Base-by-base conservation (phyloP, 2,113 vertebrate species). In the Sander lucioperca region DNA sequence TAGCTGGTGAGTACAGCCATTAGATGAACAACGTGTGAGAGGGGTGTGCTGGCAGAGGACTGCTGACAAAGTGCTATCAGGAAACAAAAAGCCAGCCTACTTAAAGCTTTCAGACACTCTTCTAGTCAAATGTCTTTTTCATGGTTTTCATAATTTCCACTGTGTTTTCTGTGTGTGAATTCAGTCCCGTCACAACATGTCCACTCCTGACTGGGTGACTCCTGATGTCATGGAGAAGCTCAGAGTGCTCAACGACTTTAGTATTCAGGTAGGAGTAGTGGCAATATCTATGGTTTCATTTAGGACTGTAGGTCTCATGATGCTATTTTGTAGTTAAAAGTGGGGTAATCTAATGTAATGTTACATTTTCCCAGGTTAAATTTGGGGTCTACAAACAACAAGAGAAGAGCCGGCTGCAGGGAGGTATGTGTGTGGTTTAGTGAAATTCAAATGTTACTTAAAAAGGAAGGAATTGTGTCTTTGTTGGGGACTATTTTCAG, bases 321-420 rank as follows among this genome's bases (percentile, higher is more conserved):
- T 47, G 12, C 27, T 16, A 2, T 9, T 3, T 43, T 3, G 1
- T 15, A 50, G 6, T 7, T 23, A 9, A 48, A 47, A 9, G 7
- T 27, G 0, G 13, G 65, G 11, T 39, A 39, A 18, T 36, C 36
- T 36, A 36, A 36, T 36, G 36, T 51, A 1, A 45, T 70, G n/a
- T 68, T 1, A 1, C 12, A 56, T 80, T 48, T 77, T 59, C 27
- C 7, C 93, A 96, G 89, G 88, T 96, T 82, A 83, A 96, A 25
- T 99, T 99, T 86, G 97, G 96, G 21, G 88, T 98, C 79, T 91
- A 96, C 83, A 92, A 94, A 39, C 95, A 80, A 50, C 88, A 93
- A 27, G 96, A 98, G 75, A 99, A 99, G 91, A 96, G 96, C 80
- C 95, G 97, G 53, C 94, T 99, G 71, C 97, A 99, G 89, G 98